Evolutionary conservation across 2,797 vertebrate genomes (phyloP).

Genomic region (Triplophysa bombifrons): DNA sequence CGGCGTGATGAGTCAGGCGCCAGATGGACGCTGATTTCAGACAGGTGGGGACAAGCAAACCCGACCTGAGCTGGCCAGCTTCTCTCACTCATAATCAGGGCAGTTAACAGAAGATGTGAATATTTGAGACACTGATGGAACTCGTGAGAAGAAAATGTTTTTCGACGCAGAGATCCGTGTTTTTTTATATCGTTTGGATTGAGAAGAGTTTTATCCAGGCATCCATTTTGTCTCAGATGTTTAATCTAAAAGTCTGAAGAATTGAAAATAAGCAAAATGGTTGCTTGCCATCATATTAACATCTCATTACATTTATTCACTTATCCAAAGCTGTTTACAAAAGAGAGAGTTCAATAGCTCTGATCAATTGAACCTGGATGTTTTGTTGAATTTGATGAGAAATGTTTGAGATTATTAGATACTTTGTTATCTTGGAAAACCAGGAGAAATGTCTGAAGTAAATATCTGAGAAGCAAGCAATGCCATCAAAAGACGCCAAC

Average conservation of each 20-base stretch:
- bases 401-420: no score
- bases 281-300: not conserved
- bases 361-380: not conserved
- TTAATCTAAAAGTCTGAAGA: not conserved
- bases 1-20: not conserved
- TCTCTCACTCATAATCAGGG: slow-evolving; percentile 11
- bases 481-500: no score
- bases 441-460: no score
- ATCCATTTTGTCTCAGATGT: not conserved
- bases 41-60: slow-evolving; percentile 20
- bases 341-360: not conserved
- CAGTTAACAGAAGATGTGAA: slow-evolving; percentile 4
- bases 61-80: not conserved
- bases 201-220: not conserved
- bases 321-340: no score
- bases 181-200: no score
- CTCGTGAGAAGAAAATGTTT: not conserved
- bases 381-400: no score
- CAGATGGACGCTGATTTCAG: slow-evolving; percentile 34
- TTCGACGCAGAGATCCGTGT: not conserved
- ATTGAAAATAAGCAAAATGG: not conserved
- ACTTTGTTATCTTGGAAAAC: no score
- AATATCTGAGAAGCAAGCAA: no score
- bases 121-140: not conserved
- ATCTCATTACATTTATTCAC: not conserved